Evolutionary conservation across 1,140 invertebrate species (phyloP), one percentile per base, ranked within the genome.

Genomic region (Aporrectodea caliginosa): DNA sequence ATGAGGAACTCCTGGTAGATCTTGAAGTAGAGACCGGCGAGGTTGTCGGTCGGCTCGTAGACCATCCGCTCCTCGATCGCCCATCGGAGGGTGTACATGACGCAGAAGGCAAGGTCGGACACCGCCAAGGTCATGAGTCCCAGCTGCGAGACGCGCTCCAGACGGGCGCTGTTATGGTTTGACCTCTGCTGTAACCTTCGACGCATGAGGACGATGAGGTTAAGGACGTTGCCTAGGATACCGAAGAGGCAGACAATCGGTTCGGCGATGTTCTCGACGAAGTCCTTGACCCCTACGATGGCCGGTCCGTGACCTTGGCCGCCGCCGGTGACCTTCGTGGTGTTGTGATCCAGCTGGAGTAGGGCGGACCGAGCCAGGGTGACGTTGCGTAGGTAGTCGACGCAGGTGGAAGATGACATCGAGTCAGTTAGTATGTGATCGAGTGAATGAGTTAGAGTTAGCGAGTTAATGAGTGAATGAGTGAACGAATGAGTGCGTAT

Each of bases 181-280:
- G 79, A 80, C 16, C 22, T 29, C 16, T 33, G 30, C 27, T 80
- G 35, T 22, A 58, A 58, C 2, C 70, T 58, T 14, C 85, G 73
- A 30, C 85, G 73, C 29, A 85, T 87, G n/a, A 87, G 82, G 75
- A 87, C 86, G 29, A 84, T 82, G 27, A 87, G 73, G 30, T 74
- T 74, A n/a, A 74, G 73, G 0, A 74, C 31, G 29, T 74, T 74
- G 29, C 73, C 73, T 6, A 34, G 27, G 31, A 74, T 74, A n/a
- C 73, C 73, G 30, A 74, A 30, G 31, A 33, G n/a, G 73, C 73
- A 74, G 30, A 74, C 73, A 1, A 2, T 31, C 16, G 31, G 73
- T 1, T 31, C 73, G 12, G 34, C 31, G 30, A 33, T 27, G 22
- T 31, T 34, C 29, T 33, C 31, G 1, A 74, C 27, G 30, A 33